Evolutionary conservation across 2,888 invertebrate genomes (phyloP), one percentile per base, ranked within the genome.

Genomic region (Cosmopolites sordidus): DNA sequence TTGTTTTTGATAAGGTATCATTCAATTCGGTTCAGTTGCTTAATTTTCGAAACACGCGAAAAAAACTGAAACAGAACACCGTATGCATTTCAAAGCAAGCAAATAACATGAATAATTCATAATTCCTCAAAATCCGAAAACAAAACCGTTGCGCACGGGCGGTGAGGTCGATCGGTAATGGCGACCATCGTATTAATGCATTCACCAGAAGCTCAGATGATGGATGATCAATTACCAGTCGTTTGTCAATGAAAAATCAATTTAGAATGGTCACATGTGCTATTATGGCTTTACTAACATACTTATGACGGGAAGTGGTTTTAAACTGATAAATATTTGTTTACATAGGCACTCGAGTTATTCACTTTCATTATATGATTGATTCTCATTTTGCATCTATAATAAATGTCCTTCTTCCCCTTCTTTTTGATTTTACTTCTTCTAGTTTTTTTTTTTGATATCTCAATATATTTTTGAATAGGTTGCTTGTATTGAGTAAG

Each of bases 21-120:
- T n/a, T 33, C 11, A 12, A 6, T 5, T 27, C 27, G 27, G 5
- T 12, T 33, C 8, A 4, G 12, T 11, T 33, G 33, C 33, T 33
- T 33, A 33, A 33, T 33, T 33, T 33, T 33, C 33, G 8, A 4
- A 12, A 12, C 33, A 33, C 33, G 33, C 33, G 4, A 33, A 27
- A 33, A 33, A 33, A 33, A 33, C n/a, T 11, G 12, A 33, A 33
- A 33, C 33, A 12, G 5, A 33, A 4, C n/a, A 11, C 11, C 33
- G 33, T 33, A 33, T 33, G 33, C 33, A 33, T 33, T 33, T 33
- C 33, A 11, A 33, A 33, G 11, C 33, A 11, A 33, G 11, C 33
- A 33, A 33, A 33, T 33, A 33, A 33, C 11, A 33, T 42, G 42
- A 42, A 42, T 42, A 17, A 42, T 42, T 42, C 42, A 42, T 42